phyloP scores from a whole-genome alignment of 2,888 invertebrate genomes.

The Darwinula stevensoni region DNA sequence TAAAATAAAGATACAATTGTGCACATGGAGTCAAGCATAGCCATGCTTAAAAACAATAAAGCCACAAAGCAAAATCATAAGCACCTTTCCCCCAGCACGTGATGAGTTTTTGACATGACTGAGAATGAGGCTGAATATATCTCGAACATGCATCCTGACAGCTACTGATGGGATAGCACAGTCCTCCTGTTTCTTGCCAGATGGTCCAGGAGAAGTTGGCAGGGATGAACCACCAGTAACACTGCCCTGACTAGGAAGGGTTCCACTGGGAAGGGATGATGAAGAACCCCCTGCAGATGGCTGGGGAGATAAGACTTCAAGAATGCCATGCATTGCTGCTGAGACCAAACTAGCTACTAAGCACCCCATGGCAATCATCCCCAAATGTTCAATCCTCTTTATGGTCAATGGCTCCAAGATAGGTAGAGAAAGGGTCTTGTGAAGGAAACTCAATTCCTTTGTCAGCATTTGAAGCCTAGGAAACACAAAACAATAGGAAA shows the following conservation, averaged over 20 bases:
- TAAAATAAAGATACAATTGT: constrained; percentile 4
- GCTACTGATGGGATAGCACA: too few species aligned
- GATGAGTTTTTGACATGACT: constrained; percentile 60
- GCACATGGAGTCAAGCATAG: too few species aligned
- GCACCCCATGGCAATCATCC: constrained; percentile 50
- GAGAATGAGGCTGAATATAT: too few species aligned
- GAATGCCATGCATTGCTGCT: constrained; percentile 16
- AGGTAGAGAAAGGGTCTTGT: constrained; percentile 51
- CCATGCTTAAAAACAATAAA: too few species aligned
- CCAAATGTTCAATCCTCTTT: constrained; percentile 47
- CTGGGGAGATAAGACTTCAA: too few species aligned
- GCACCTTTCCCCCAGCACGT: constrained; percentile 54
- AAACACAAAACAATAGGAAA: constrained; percentile 1
- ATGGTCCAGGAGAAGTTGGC: too few species aligned
- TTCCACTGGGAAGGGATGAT: too few species aligned
- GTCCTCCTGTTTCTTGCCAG: too few species aligned
- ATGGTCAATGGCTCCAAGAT: constrained; percentile 60
- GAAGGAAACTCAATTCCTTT: constrained; percentile 52
- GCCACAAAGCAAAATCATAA: neutral
- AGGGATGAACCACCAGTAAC: too few species aligned
- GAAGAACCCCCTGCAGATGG: too few species aligned
- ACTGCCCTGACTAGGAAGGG: too few species aligned
- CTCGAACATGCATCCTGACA: too few species aligned
- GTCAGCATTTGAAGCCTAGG: constrained; percentile 44
- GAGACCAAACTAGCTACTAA: constrained; percentile 27